Evolutionary conservation across 2,113 vertebrate species (phyloP).

Genomic region (Hiodon tergisus): DNA sequence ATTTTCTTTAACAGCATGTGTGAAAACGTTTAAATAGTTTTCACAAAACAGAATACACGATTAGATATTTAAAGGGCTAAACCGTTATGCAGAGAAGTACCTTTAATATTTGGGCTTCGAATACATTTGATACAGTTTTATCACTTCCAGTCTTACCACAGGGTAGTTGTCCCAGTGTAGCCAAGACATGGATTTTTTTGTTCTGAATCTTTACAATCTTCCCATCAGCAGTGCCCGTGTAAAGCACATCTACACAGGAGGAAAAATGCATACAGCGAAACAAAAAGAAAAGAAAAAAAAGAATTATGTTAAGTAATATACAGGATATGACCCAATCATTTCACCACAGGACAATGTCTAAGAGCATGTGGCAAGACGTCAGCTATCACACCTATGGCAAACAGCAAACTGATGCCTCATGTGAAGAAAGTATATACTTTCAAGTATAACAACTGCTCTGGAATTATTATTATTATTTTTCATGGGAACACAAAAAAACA

Average conservation of each 20-base stretch:
- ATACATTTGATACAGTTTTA: neutral
- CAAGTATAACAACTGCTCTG: neutral
- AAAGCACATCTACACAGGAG: constrained; percentile 76
- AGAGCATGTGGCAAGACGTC: too few relatives aligned
- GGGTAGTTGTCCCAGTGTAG: constrained; percentile 74
- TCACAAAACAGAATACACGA: too few relatives aligned
- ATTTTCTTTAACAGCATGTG: too few relatives aligned
- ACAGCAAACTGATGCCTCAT: neutral
- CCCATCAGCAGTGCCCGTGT: constrained; percentile 87
- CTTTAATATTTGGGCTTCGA: neutral
- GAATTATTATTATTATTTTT: too few relatives aligned
- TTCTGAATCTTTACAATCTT: constrained; percentile 82
- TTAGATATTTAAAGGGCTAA: too few relatives aligned
- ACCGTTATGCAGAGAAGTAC: too few relatives aligned
- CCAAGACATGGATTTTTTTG: constrained; percentile 68
- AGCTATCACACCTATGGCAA: neutral
- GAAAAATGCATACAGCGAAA: neutral
- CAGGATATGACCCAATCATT: too few relatives aligned
- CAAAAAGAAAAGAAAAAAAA: neutral
- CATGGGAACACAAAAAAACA: too few relatives aligned
- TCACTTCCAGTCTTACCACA: constrained; percentile 72
- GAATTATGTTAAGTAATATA: neutral
- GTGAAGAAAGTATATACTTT: neutral
- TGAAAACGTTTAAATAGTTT: too few relatives aligned
- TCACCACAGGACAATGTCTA: too few relatives aligned